Base-by-base conservation (phyloP, 2,797 vertebrate species). In the Anabas testudineus region DNA sequence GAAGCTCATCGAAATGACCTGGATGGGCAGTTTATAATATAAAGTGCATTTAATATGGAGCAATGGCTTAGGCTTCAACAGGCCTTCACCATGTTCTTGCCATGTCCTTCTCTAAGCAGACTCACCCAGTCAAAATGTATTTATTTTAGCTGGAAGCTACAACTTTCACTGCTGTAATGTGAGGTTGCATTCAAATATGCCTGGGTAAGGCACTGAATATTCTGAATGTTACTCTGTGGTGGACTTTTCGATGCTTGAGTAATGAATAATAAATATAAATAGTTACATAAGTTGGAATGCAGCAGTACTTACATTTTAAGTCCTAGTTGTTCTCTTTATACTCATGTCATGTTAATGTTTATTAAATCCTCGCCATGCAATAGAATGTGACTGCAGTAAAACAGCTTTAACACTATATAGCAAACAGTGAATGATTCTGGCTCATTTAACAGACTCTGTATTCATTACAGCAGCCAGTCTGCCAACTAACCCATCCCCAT, bases 401-500 rank as follows among this genome's bases (percentile, higher is more conserved):
- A n/a, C n/a, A n/a, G n/a, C n/a, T 4, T 19, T 15, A 24, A 16
- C 32, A 47, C 8, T 2, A 10, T 7, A 14, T 12, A 43, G 3
- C 4, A 39, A 45, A 59, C 8, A 30, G 7, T 54, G 12, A 67
- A 52, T 6, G 15, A 32, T 37, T 70, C 16, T n/a, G 2, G 3
- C 12, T 19, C 55, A 54, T 51, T 46, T 37, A 49, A 56, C 16
- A 19, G 61, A 18, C 56, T 61, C 37, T 42, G 55, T 24, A 57
- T 59, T 67, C 42, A 45, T 52, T 43, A 4, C 42, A 55, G 1
- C 16, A 12, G 3, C 28, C 43, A 18, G 43, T 63, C 43, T 81
- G 59, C 26, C 37, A 10, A 2, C n/a, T 59, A 48, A 3, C 28
- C 54, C 76, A 39, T 64, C 62, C 80, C 84, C 22, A 21, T 42